A percentile compares a stretch with the other conserved stretches of the same genome.
Evolutionary conservation across 2,888 invertebrate genomes (phyloP).

Genomic region (Drosophila dives): DNA sequence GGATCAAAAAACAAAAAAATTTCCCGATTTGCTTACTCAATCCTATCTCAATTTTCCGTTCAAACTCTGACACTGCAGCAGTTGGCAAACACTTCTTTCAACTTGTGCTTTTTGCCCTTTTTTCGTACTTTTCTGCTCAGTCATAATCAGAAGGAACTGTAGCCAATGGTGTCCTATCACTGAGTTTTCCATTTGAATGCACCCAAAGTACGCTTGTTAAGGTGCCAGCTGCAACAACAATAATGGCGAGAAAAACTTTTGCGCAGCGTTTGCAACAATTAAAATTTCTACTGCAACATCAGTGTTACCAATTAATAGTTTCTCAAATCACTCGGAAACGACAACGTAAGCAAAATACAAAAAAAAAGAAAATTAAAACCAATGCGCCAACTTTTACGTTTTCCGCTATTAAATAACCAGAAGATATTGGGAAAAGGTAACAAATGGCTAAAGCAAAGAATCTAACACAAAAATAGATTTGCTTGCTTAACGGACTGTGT

Average conservation of each 20-base stretch:
- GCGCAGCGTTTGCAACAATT: slow-evolving; percentile 63
- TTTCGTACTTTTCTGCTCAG: neutral
- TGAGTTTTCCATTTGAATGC: slow-evolving; percentile 63
- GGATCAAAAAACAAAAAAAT: slow-evolving; percentile 2
- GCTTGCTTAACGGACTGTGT: neutral
- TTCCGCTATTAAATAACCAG: slow-evolving; percentile 24
- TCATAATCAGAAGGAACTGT: slow-evolving; percentile 30
- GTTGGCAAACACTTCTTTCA: slow-evolving; percentile 1
- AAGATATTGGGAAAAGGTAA: slow-evolving; percentile 3
- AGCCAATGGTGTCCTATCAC: slow-evolving; percentile 36
- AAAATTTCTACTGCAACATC: slow-evolving; percentile 48
- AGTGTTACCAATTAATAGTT: slow-evolving; percentile 73
- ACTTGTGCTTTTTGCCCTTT: neutral
- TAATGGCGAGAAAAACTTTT: slow-evolving; percentile 44
- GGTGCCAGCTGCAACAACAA: slow-evolving; percentile 36
- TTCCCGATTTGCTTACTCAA: slow-evolving; percentile 22
- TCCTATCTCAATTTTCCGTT: slow-evolving; percentile 11
- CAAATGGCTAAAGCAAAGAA: neutral
- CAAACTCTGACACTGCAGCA: neutral
- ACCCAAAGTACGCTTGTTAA: slow-evolving; percentile 56
- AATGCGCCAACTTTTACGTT: slow-evolving; percentile 21
- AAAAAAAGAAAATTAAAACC: slow-evolving; percentile 10
- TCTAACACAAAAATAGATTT: neutral
- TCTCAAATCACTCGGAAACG: slow-evolving; percentile 50
- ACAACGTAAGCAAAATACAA: slow-evolving; percentile 28